Evolutionary conservation across 2,797 vertebrate genomes (phyloP).

Genomic region (Apodemus agrarius): DNA sequence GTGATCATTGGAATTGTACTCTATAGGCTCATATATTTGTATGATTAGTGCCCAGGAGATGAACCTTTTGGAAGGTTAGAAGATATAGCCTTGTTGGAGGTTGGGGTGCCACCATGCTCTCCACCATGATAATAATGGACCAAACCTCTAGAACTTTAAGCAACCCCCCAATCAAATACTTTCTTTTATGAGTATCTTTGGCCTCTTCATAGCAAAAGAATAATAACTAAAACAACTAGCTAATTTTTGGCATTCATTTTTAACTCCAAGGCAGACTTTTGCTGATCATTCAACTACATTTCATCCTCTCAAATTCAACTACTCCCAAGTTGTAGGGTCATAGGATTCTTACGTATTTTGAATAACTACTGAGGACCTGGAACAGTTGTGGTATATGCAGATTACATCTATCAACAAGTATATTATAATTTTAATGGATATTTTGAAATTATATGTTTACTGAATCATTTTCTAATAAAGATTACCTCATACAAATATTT

Average conservation of each 20-base stretch:
- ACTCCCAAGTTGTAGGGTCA: neutral
- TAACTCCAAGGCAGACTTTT: neutral
- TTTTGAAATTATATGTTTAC: conserved; percentile 35
- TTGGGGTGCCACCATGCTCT: neutral
- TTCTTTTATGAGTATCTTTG: neutral
- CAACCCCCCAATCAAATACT: no score
- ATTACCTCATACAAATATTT: conserved; percentile 10
- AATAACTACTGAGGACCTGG: neutral
- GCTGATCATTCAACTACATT: neutral
- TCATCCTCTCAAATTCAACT: neutral
- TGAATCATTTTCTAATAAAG: conserved; percentile 42
- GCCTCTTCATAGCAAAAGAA: neutral
- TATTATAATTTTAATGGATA: neutral
- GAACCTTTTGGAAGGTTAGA: neutral
- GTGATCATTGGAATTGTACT: neutral
- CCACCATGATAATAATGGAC: neutral
- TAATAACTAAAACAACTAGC: neutral
- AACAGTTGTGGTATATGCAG: neutral
- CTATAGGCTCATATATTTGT: neutral
- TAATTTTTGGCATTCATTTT: neutral
- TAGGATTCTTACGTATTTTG: neutral
- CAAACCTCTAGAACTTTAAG: no score
- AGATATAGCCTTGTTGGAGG: neutral
- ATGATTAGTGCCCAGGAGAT: neutral
- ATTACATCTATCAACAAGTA: neutral